Evolutionary conservation across 2,797 vertebrate genomes (phyloP).

Genomic region (Sarcoramphus papa): DNA sequence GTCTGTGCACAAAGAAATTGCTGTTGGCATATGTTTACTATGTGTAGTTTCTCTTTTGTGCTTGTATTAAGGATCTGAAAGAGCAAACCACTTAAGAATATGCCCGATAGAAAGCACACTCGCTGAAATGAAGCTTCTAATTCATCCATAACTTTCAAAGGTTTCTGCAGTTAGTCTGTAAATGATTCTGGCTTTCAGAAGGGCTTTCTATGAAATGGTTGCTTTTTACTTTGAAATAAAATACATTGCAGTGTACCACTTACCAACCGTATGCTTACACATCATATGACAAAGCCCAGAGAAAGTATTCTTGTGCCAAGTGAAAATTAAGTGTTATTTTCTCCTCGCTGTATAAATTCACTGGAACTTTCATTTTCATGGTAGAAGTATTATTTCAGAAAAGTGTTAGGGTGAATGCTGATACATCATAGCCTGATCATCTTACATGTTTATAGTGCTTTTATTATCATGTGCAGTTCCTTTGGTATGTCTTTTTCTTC

Average conservation of each 20-base stretch:
- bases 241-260: not conserved
- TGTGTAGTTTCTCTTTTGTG: not conserved
- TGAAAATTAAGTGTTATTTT: not conserved
- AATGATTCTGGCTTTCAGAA: not conserved
- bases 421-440: not conserved
- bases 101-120: not conserved
- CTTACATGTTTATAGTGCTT: not conserved
- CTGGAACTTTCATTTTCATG: not conserved
- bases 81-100: conserved; percentile 2
- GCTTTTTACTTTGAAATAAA: conserved; percentile 13
- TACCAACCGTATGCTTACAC: not conserved
- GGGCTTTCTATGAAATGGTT: not conserved
- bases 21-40: not conserved
- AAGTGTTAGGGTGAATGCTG: not conserved
- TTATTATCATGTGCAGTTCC: not conserved
- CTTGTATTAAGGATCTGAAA: not conserved
- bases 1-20: not conserved
- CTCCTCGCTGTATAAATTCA: not conserved
- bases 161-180: not conserved
- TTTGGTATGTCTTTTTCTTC: not conserved
- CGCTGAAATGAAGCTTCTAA: not conserved
- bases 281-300: not conserved
- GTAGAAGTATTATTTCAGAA: not conserved
- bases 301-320: not conserved
- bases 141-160: not conserved